A percentile compares a stretch with the other conserved stretches of the same genome.
Conservation (phyloP, 2,797 vertebrate species). For the Merluccius polli region DNA sequence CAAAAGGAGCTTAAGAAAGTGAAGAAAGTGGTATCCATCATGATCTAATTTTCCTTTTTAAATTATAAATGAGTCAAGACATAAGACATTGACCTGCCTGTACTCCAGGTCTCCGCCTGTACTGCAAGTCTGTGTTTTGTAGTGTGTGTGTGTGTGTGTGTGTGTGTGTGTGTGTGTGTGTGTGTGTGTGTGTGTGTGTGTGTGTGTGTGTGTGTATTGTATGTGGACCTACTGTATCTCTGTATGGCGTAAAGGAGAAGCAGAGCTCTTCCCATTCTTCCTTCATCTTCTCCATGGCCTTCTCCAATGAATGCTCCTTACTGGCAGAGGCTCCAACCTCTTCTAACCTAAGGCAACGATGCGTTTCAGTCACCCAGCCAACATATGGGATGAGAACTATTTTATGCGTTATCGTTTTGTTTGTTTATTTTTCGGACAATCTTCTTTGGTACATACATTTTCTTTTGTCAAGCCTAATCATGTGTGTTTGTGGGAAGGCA, state of each 20-base stretch:
- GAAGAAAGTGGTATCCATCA: not conserved
- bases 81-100: not conserved
- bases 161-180: slow-evolving; percentile 1
- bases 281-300: slow-evolving; percentile 88
- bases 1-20: not conserved
- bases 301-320: slow-evolving; percentile 88
- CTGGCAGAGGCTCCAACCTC: slow-evolving; percentile 82
- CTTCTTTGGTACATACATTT: too few relatives aligned
- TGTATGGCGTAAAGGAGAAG: slow-evolving; percentile 78
- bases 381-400: not conserved
- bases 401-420: not conserved
- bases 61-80: slow-evolving; percentile 14
- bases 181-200: slow-evolving; percentile 6
- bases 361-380: not conserved
- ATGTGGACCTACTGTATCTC: slow-evolving; percentile 79
- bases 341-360: slow-evolving; percentile 73
- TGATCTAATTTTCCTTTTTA: not conserved
- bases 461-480: too few relatives aligned
- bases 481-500: not conserved
- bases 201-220: not conserved
- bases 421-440: too few relatives aligned
- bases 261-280: slow-evolving; percentile 76
- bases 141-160: slow-evolving; percentile 1
- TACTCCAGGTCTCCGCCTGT: not conserved
- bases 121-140: not conserved